Evolutionary conservation across 1,140 invertebrate genomes (phyloP).

Genomic region (Brachionus plicatilis): DNA sequence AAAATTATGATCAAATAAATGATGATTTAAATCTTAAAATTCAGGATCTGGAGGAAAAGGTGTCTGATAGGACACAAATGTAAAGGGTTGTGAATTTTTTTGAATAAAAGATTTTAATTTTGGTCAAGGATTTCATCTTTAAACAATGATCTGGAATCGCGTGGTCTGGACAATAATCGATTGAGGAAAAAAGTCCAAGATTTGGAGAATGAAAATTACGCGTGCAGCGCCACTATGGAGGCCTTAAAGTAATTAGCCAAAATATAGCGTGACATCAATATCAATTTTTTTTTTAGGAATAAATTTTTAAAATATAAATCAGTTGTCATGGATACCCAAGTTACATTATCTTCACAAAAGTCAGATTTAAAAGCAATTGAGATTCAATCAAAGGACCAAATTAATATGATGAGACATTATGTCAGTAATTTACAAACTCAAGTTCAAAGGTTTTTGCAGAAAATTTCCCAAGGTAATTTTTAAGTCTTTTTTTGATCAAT

Average conservation of each 20-base stretch:
- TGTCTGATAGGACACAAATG: not conserved
- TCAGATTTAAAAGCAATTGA: constrained; percentile 11
- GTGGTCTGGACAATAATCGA: not conserved
- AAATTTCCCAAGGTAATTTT: not conserved
- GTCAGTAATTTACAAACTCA: not conserved
- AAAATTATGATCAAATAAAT: constrained; percentile 12
- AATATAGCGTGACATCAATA: not conserved
- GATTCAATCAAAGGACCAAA: not conserved
- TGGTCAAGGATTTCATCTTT: not conserved
- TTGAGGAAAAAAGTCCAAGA: not conserved
- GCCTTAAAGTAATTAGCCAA: not conserved
- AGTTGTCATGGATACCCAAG: constrained; percentile 12
- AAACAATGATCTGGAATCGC: constrained; percentile 28
- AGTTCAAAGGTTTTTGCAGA: not conserved
- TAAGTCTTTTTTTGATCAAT: not conserved
- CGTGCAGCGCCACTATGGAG: not conserved
- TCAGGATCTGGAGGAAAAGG: constrained; percentile 2
- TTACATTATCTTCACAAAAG: constrained; percentile 1
- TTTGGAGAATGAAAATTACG: not conserved
- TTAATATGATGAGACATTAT: not conserved
- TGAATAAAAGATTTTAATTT: not conserved
- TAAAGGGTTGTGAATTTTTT: not conserved
- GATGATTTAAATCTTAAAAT: not conserved
- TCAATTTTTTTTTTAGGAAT: not conserved
- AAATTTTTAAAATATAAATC: constrained; percentile 20